phyloP scores from a whole-genome alignment of 2,113 vertebrate genomes.

The Solenodon paradoxus region DNA sequence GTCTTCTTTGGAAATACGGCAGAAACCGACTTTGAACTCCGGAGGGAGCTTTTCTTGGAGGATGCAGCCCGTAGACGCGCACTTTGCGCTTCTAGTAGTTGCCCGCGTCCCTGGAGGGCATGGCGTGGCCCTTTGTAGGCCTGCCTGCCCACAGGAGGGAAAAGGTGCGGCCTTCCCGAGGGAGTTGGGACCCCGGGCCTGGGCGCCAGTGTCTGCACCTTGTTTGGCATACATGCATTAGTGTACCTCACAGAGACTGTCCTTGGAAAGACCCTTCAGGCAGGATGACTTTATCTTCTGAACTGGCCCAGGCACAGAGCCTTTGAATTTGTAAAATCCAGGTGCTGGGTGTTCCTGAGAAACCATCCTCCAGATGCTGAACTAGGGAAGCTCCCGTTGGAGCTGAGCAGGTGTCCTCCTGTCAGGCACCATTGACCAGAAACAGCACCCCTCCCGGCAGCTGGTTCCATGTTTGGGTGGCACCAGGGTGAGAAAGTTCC shows the following conservation, averaged over 20 bases:
- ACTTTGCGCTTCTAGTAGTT: not conserved
- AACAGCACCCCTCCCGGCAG: not conserved
- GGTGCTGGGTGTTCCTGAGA: not conserved
- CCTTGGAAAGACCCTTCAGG: not conserved
- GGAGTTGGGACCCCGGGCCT: not conserved
- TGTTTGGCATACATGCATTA: not conserved
- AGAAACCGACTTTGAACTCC: constrained; percentile 43
- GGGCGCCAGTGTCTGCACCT: not conserved
- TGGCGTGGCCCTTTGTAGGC: constrained; percentile 26
- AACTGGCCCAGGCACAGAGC: not conserved
- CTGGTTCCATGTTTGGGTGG: not conserved
- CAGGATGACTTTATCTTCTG: not conserved
- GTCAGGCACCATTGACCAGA: not conserved
- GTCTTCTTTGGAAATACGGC: not conserved
- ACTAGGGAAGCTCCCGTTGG: no score
- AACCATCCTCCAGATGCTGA: no score
- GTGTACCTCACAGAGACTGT: not conserved
- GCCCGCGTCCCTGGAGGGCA: not conserved
- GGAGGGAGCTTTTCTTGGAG: not conserved
- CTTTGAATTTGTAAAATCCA: constrained; percentile 10
- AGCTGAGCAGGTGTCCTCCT: not conserved
- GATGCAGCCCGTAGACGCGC: not conserved
- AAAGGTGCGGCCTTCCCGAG: not conserved
- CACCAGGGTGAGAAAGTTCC: not conserved
- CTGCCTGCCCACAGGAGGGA: not conserved